phyloP scores from a whole-genome alignment of 2,797 vertebrate species.

The Amblyopsis hoosieri region DNA sequence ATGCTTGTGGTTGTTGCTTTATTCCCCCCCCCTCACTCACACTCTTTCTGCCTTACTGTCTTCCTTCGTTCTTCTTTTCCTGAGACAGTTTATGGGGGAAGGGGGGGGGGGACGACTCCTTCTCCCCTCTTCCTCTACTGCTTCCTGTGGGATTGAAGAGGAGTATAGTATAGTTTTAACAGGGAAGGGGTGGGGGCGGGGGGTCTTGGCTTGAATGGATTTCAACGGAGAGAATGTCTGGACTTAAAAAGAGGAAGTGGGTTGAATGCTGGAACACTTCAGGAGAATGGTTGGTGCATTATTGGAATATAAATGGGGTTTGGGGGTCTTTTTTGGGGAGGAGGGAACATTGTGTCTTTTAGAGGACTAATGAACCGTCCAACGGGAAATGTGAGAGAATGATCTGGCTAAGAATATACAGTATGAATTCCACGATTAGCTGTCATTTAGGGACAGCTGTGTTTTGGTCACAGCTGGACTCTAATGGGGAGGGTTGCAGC shows the following conservation, averaged over 20 bases:
- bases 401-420: slow-evolving; percentile 45
- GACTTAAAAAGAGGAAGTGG: slow-evolving; percentile 67
- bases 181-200: slow-evolving; percentile 55
- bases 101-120: slow-evolving; percentile 38
- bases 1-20: slow-evolving; percentile 59
- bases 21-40: slow-evolving; percentile 14
- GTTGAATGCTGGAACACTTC: slow-evolving; percentile 61
- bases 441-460: slow-evolving; percentile 12
- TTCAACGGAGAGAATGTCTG: slow-evolving; percentile 66
- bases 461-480: slow-evolving; percentile 28
- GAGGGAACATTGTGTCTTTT: slow-evolving; percentile 31
- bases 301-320: slow-evolving; percentile 61
- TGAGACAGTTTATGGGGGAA: slow-evolving; percentile 19
- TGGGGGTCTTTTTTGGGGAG: slow-evolving; percentile 38
- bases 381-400: slow-evolving; percentile 35
- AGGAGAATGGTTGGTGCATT: slow-evolving; percentile 52
- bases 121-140: slow-evolving; percentile 62
- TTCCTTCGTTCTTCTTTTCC: slow-evolving; percentile 49
- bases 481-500: slow-evolving; percentile 35
- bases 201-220: slow-evolving; percentile 45
- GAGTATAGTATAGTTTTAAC: slow-evolving; percentile 73
- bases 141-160: slow-evolving; percentile 78
- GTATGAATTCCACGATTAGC: slow-evolving; percentile 44
- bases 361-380: slow-evolving; percentile 48
- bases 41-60: neutral